Base-by-base conservation (phyloP, 2,113 vertebrate species). In the Genyomyrus donnyi region DNA sequence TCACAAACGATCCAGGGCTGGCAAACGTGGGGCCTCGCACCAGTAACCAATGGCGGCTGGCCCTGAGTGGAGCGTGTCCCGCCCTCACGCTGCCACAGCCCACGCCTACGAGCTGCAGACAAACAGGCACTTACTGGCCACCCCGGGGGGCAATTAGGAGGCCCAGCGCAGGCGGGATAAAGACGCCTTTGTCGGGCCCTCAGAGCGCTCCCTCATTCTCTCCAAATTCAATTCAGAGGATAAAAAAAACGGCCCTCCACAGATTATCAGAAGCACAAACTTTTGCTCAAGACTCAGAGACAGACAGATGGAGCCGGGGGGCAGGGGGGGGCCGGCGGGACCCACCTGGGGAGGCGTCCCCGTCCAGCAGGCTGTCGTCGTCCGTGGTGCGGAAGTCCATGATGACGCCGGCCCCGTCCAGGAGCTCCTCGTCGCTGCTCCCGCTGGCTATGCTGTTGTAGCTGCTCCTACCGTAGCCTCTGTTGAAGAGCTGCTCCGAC, bases 321-420 rank as follows among this genome's bases (percentile, higher is more conserved):
- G 39, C 39, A 39, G 39, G 39, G 39, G 39, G 39, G 39, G 39
- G 17, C 27, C 3, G 10, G 35, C 31, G 2, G 5, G 24, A 39
- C 92, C 89, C 96, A 99, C 98, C 98, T 94, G 97, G 95, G 6
- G 97, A 97, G 92, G 97, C 96, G 91, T 99, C 98, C 90, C 98
- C 98, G 92, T 99, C 98, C 92, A 99, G 94, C 91, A 99, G 97
- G 95, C 98, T 99, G 96, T 99, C 98, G 92, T 99, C 98, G 93
- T 99, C 98, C n/a, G 98, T 97, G 90, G 98, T 99, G 93, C 99
- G 98, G 93, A 99, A 99, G 96, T 99, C 98, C 98, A 99, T 99
- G 94, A 98, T 96, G 89, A 97, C 96, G 80, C 98, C 98, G 91
- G 97, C 97, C 93, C 98, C 98, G 96, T 99, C 98, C 94, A 99